These are phyloP conservation scores for Choloepus didactylus DNA, from an alignment of 2,797 vertebrate genomes.

Conservation along the genomic window DNA sequence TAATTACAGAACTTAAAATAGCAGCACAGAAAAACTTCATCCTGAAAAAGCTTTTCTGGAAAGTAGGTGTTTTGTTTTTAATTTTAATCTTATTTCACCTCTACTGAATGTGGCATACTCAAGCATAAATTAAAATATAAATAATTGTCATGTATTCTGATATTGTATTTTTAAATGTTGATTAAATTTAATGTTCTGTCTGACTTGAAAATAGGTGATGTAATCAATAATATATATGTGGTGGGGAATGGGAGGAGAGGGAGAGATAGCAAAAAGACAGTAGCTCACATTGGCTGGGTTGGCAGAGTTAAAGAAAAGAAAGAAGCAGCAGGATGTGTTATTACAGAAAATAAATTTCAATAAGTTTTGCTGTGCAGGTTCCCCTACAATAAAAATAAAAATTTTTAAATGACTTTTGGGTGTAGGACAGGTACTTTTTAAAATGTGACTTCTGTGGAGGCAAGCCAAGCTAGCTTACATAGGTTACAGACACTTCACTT, in stretches of 20 bases:
- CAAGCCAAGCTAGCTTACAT: background rate
- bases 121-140: slow-evolving; percentile 55
- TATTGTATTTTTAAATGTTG: slow-evolving; percentile 33
- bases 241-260: background rate
- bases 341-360: slow-evolving; percentile 10
- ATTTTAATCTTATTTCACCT: slow-evolving; percentile 35
- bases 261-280: background rate
- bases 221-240: background rate
- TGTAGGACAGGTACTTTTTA: background rate
- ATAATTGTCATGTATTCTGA: slow-evolving; percentile 15
- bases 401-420: background rate
- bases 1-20: slow-evolving; percentile 89
- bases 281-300: background rate
- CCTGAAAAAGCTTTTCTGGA: slow-evolving; percentile 92
- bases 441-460: background rate
- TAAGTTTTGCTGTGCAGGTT: background rate
- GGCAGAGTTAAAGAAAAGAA: background rate
- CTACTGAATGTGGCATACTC: background rate
- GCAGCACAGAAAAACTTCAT: slow-evolving; percentile 87
- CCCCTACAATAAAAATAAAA: background rate
- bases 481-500: background rate
- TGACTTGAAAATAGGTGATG: background rate
- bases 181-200: background rate
- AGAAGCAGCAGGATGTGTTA: background rate
- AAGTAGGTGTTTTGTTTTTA: slow-evolving; percentile 85